Evolutionary conservation across 2,888 invertebrate species (phyloP), one percentile per base, ranked within the genome.

Genomic region (Calameuta idolon): DNA sequence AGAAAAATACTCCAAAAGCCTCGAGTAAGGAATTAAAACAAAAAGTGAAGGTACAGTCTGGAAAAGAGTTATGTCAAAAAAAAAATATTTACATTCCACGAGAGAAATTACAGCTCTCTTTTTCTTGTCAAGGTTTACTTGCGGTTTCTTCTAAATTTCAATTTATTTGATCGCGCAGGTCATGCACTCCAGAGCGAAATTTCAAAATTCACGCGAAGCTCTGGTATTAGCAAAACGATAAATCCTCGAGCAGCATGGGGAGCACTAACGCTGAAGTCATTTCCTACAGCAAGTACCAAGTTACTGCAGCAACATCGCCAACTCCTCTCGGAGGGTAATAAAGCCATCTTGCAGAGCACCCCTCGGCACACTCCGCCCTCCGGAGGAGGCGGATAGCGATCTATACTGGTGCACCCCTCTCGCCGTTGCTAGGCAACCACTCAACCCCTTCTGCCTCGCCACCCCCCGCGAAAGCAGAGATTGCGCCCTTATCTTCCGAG

Each of bases 331-430:
- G 74, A 40, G 79, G 76, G 79, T 79, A 79, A 79, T 79, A 79
- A 79, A 79, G 91, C 91, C 91, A 91, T 91, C 91, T 91, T 91
- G 91, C 87, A 81, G 86, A 87, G 87, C 83, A 86, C 82, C 81
- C 84, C 83, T 83, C 85, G 82, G 81, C 81, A 78, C 74, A 81
- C 80, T 79, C 79, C 83, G 81, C 83, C 81, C 81, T 83, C 83
- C 86, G 83, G 84, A 84, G 84, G 84, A 80, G 82, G 79, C 82
- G 88, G 88, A 89, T 89, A 89, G 88, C 88, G 88, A 89, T 89
- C 88, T 88, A 89, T 88, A 88, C 88, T 85, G 84, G 80, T 84
- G 85, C 85, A 84, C 87, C 86, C 86, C 87, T 86, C 87, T 85
- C 87, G 81, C 81, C 86, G 89, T 89, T 89, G 87, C 89, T 83